Percentiles rank a stretch among this genome's conserved stretches.
These are phyloP conservation scores for Erebia epiphron DNA, from an alignment of 2,888 invertebrate species.

Conservation along the genomic window DNA sequence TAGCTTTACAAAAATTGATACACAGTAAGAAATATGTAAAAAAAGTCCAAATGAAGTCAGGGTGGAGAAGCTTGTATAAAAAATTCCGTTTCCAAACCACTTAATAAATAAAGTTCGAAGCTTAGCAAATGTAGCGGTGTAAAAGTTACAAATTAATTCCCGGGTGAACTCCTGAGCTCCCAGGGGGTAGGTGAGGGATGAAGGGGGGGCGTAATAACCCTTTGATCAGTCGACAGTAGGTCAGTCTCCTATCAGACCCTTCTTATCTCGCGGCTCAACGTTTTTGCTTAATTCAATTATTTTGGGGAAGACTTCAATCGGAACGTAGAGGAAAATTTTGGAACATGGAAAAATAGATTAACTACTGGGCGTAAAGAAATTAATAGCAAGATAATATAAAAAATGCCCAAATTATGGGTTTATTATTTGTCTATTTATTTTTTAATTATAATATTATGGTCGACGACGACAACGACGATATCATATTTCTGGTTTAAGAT, in stretches of 20 bases:
- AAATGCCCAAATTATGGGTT: too few relatives aligned
- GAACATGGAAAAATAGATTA: too few relatives aligned
- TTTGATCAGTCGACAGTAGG: slow-evolving; percentile 36
- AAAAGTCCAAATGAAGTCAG: too few relatives aligned
- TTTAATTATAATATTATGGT: too few relatives aligned
- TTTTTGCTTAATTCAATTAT: slow-evolving; percentile 33
- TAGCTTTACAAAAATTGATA: too few relatives aligned
- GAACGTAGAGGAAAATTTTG: not conserved
- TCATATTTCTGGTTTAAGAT: too few relatives aligned
- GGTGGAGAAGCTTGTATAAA: not conserved
- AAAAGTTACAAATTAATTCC: slow-evolving; percentile 39
- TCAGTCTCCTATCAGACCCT: slow-evolving; percentile 33
- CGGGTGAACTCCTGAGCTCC: slow-evolving; percentile 15
- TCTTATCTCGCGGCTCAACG: slow-evolving; percentile 29
- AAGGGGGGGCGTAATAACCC: slow-evolving; percentile 30
- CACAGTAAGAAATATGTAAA: too few relatives aligned
- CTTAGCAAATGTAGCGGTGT: slow-evolving; percentile 24
- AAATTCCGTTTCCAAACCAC: not conserved
- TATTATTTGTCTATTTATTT: too few relatives aligned
- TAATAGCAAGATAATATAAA: too few relatives aligned
- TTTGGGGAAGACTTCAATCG: slow-evolving; percentile 1
- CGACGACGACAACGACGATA: too few relatives aligned
- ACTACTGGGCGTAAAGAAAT: not conserved
- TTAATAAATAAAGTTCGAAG: slow-evolving; percentile 15
- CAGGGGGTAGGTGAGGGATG: not conserved